Percentiles rank a stretch among this genome's conserved stretches.
These are phyloP conservation scores for Drosophila watanabei DNA, from an alignment of 1,140 invertebrate species.

Conservation along the genomic window DNA sequence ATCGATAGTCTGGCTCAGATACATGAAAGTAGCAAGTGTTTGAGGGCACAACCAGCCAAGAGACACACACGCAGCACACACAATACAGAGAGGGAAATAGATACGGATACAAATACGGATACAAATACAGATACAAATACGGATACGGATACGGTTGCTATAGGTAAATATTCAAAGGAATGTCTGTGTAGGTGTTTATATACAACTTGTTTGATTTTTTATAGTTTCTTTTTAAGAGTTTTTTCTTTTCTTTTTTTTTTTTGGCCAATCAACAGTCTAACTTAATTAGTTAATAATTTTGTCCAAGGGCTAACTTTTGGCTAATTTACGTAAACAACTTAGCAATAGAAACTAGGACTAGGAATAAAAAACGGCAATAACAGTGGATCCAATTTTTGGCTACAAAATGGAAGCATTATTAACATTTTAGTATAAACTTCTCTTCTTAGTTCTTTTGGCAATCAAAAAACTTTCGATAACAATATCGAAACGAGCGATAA, in stretches of 20 bases:
- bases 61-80: constrained; percentile 31
- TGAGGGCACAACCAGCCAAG: constrained; percentile 34
- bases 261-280: constrained; percentile 32
- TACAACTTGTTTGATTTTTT: constrained; percentile 30
- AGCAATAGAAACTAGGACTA: constrained; percentile 41
- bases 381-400: constrained; percentile 59
- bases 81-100: constrained; percentile 1
- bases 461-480: constrained; percentile 51
- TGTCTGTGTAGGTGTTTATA: constrained; percentile 22
- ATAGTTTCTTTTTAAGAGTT: not conserved
- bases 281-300: constrained; percentile 16
- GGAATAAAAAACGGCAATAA: constrained; percentile 61
- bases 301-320: constrained; percentile 17
- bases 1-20: constrained; percentile 43
- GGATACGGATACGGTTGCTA: constrained; percentile 11
- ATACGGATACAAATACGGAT: constrained; percentile 9
- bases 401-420: constrained; percentile 76
- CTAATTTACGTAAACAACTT: constrained; percentile 40
- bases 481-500: not conserved
- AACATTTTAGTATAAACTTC: constrained; percentile 34
- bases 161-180: constrained; percentile 21
- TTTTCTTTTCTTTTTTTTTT: constrained; percentile 1
- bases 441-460: constrained; percentile 46
- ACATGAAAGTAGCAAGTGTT: constrained; percentile 30
- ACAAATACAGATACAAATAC: constrained; percentile 1